A percentile compares a stretch with the other conserved stretches of the same genome.
These are phyloP conservation scores for Pygathrix nemaeus DNA, from an alignment of 2,113 vertebrate genomes.

Conservation along the genomic window DNA sequence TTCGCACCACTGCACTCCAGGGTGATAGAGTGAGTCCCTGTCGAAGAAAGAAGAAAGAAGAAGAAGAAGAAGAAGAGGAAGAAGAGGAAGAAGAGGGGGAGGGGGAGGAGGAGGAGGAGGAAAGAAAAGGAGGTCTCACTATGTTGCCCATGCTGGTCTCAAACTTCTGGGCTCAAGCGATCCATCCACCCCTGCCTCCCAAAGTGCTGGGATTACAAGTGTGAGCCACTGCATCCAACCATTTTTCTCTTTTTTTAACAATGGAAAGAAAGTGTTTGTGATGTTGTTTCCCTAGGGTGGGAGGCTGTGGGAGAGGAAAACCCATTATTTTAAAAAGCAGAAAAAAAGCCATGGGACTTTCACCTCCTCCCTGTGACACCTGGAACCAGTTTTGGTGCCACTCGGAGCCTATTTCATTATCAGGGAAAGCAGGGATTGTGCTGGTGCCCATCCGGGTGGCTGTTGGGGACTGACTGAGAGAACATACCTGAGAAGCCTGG, in stretches of 20 bases:
- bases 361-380: neutral
- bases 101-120: no score
- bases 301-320: neutral
- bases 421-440: accelerated
- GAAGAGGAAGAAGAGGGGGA: no score
- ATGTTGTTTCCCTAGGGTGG: neutral
- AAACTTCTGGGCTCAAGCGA: neutral
- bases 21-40: no score
- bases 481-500: accelerated
- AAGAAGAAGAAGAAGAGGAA: no score
- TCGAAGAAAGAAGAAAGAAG: no score
- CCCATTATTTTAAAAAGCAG: neutral
- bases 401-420: neutral
- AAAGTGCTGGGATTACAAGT: neutral
- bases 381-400: neutral
- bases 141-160: neutral
- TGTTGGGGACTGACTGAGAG: neutral
- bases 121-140: neutral
- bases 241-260: neutral
- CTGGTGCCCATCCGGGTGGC: accelerated
- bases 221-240: neutral
- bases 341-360: neutral
- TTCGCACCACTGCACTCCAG: no score
- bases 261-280: neutral
- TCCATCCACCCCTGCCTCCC: neutral